Conservation (phyloP, 2,113 vertebrate genomes). For the Propithecus coquereli region DNA sequence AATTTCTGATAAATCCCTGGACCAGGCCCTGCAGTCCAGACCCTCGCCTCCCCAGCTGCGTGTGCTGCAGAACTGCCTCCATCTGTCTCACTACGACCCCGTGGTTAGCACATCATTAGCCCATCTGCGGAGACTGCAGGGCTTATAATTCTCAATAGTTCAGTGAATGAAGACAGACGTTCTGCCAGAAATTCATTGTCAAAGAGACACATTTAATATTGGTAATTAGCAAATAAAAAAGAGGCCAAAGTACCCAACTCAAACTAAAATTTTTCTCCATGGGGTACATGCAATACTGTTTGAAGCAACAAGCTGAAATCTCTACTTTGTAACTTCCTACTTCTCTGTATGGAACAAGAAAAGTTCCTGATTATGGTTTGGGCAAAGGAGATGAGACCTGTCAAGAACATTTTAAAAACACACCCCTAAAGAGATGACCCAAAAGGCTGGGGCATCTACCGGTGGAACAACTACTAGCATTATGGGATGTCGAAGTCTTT, state of each 20-base stretch:
- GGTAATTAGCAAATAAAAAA: neutral
- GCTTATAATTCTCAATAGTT: constrained; percentile 21
- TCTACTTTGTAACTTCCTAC: neutral
- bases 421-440: neutral
- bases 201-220: constrained; percentile 23
- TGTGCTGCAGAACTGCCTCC: neutral
- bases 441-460: neutral
- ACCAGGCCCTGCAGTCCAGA: neutral
- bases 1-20: neutral
- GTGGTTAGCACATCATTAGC: neutral
- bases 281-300: neutral
- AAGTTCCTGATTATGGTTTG: neutral
- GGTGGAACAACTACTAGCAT: neutral
- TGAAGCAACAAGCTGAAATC: neutral
- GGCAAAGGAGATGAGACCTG: neutral
- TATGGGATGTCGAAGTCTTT: neutral
- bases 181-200: constrained; percentile 2
- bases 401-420: neutral
- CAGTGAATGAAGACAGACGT: neutral
- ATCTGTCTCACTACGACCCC: neutral
- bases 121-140: neutral
- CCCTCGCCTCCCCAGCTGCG: neutral
- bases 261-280: neutral
- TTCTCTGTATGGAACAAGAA: neutral
- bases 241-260: neutral